Conservation (phyloP, 2,797 vertebrate genomes). For the Microctenopoma stevenorrisi region DNA sequence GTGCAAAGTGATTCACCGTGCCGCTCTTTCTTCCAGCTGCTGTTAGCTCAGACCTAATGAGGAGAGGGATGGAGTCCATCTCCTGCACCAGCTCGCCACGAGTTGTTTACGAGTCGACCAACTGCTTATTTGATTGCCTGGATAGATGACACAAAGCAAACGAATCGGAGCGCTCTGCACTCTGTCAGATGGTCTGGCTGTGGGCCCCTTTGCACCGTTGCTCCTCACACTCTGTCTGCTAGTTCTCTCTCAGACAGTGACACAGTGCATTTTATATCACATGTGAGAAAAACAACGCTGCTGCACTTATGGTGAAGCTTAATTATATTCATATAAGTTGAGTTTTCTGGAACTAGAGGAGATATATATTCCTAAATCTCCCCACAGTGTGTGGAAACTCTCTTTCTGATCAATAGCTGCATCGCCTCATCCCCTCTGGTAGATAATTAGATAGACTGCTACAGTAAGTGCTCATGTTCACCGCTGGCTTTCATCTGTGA, state of each 20-base stretch:
- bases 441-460: slow-evolving; percentile 50
- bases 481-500: slow-evolving; percentile 39
- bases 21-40: slow-evolving; percentile 63
- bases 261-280: slow-evolving; percentile 21
- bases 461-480: slow-evolving; percentile 36
- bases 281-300: slow-evolving; percentile 16
- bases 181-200: slow-evolving; percentile 29
- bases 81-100: slow-evolving; percentile 43
- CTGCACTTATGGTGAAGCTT: slow-evolving; percentile 1
- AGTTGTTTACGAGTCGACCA: slow-evolving; percentile 64
- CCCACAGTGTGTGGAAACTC: slow-evolving; percentile 33
- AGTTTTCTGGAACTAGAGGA: not conserved
- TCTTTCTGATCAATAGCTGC: slow-evolving; percentile 22
- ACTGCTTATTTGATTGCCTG: slow-evolving; percentile 65
- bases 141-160: slow-evolving; percentile 69
- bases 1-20: slow-evolving; percentile 61
- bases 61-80: slow-evolving; percentile 45
- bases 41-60: slow-evolving; percentile 71
- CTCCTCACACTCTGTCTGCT: slow-evolving; percentile 26
- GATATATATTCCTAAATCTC: slow-evolving; percentile 30
- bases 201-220: slow-evolving; percentile 13
- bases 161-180: slow-evolving; percentile 43
- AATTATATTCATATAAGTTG: slow-evolving; percentile 16
- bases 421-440: slow-evolving; percentile 33
- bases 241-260: slow-evolving; percentile 17